Evolutionary conservation across 2,797 vertebrate species (phyloP).

Genomic region (Sebastes matsubarae): DNA sequence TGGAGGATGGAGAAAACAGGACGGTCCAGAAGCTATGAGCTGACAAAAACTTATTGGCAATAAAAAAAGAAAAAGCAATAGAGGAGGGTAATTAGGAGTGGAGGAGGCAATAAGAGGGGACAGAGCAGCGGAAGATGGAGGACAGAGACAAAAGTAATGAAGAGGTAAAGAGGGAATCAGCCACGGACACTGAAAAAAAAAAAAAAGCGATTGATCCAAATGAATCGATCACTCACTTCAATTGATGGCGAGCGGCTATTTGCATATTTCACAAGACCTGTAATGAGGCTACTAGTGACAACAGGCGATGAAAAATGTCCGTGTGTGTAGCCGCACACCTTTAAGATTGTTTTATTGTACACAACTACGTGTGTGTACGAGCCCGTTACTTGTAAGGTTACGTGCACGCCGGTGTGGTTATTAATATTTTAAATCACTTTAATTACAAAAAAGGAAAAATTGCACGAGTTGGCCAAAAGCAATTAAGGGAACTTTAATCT

Average conservation of each 20-base stretch:
- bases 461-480: slow-evolving; percentile 95
- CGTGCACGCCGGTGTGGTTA: slow-evolving; percentile 78
- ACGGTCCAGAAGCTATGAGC: slow-evolving; percentile 44
- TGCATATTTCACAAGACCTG: slow-evolving; percentile 70
- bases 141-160: slow-evolving; percentile 24
- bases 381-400: slow-evolving; percentile 13
- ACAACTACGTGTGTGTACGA: slow-evolving; percentile 2
- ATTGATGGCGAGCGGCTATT: slow-evolving; percentile 58
- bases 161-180: slow-evolving; percentile 31
- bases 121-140: slow-evolving; percentile 12
- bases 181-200: neutral
- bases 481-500: slow-evolving; percentile 97
- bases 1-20: neutral
- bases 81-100: slow-evolving; percentile 44
- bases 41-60: slow-evolving; percentile 59
- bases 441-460: slow-evolving; percentile 94
- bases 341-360: slow-evolving; percentile 41
- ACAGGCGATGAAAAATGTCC: slow-evolving; percentile 27
- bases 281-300: slow-evolving; percentile 74
- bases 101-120: slow-evolving; percentile 32
- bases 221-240: slow-evolving; percentile 54
- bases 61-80: slow-evolving; percentile 37
- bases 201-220: slow-evolving; percentile 42
- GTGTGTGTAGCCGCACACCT: slow-evolving; percentile 23
- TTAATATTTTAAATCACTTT: slow-evolving; percentile 98